Conservation (phyloP, 23 tunicate species). For the Diplosoma virens region DNA sequence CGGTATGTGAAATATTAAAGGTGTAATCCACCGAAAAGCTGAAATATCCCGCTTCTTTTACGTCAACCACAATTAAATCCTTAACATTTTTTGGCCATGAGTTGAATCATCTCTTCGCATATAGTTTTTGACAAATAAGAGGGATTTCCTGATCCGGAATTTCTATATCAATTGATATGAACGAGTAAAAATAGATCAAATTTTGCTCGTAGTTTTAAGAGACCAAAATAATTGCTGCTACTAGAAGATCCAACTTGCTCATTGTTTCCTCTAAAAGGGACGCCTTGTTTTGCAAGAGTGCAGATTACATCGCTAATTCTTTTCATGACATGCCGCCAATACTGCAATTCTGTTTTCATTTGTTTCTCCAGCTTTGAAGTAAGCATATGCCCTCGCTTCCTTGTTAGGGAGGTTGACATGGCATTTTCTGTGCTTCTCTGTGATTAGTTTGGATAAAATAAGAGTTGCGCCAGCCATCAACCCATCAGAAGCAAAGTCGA, state of each 20-base stretch:
- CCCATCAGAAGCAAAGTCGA: slow-evolving; percentile 25
- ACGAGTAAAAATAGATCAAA: slow-evolving; percentile 39
- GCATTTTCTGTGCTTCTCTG: slow-evolving; percentile 22
- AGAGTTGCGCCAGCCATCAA: slow-evolving; percentile 24
- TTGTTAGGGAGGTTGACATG: slow-evolving; percentile 13
- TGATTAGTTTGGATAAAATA: slow-evolving; percentile 24
- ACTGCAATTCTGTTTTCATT: slow-evolving; percentile 35
- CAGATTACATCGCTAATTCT: slow-evolving; percentile 25
- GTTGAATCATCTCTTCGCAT: slow-evolving; percentile 27
- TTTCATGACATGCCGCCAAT: slow-evolving; percentile 40
- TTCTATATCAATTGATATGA: slow-evolving; percentile 35
- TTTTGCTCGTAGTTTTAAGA: slow-evolving; percentile 27
- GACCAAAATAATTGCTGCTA: slow-evolving; percentile 34
- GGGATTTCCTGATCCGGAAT: slow-evolving; percentile 29
- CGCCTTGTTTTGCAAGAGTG: not conserved
- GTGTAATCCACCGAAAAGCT: slow-evolving; percentile 28
- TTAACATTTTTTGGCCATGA: slow-evolving; percentile 17
- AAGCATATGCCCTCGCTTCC: slow-evolving; percentile 36
- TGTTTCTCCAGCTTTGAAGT: slow-evolving; percentile 25
- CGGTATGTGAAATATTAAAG: slow-evolving; percentile 12
- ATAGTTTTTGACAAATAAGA: slow-evolving; percentile 25
- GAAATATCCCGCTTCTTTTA: slow-evolving; percentile 28
- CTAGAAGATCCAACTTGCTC: slow-evolving; percentile 34
- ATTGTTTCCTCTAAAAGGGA: slow-evolving; percentile 33
- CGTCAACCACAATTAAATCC: slow-evolving; percentile 5